Base-by-base conservation (phyloP, 30 jellyfish, hydroid and myxozoan species). In the Clytia hemisphaerica region DNA sequence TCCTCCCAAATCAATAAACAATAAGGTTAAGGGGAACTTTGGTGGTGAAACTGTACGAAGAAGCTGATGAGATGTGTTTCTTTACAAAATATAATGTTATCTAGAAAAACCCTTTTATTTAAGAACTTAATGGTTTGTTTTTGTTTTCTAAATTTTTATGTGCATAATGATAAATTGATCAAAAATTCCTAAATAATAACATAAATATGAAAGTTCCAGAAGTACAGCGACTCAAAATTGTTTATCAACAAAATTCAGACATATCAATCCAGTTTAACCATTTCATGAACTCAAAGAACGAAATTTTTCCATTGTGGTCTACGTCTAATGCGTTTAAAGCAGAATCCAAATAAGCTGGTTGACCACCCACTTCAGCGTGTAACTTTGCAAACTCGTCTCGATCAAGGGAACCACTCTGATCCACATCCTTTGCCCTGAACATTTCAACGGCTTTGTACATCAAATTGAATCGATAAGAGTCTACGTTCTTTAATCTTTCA, bases 201-300 rank as follows among this genome's bases (percentile, higher is more conserved):
- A n/a, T n/a, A n/a, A n/a, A n/a, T n/a, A n/a, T n/a, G n/a, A n/a
- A n/a, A n/a, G n/a, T n/a, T n/a, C n/a, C n/a, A n/a, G n/a, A n/a
- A n/a, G n/a, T n/a, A n/a, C n/a, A n/a, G n/a, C n/a, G n/a, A n/a
- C n/a, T n/a, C n/a, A n/a, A n/a, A n/a, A n/a, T n/a, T n/a, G n/a
- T n/a, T n/a, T n/a, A n/a, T 51, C 3, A 57, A 18, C 24, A 61
- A 37, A 69, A 45, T 28, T 69, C 51, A 9, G 58, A 33, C 22
- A 69, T 31, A 69, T 69, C 76, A 16, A 69, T 45, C 84, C 84
- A 72, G 38, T 72, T 72, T 16, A 72, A 44, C 84, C 84, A 72
- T 33, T 72, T 72, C 15, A 72, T 28, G 45, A 72, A 72, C 22
- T 72, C 84, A 22, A 27, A 58, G 34, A 72, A 72, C 30, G 84